A percentile compares a stretch with the other conserved stretches of the same genome.
These are phyloP conservation scores for Falco biarmicus DNA, from an alignment of 2,797 vertebrate genomes.

Conservation along the genomic window DNA sequence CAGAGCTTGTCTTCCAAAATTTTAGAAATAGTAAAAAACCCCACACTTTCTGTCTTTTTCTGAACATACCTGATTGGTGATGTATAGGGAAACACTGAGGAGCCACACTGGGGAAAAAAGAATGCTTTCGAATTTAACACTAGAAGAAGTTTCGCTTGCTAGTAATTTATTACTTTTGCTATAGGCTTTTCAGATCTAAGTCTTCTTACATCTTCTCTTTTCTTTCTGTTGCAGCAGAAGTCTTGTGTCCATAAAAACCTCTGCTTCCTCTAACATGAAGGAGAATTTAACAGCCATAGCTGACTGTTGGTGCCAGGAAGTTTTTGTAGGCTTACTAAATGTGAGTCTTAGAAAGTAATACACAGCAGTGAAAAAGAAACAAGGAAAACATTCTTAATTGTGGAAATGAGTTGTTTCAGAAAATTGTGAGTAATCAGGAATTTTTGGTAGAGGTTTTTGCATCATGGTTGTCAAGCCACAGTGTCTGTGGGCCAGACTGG, in stretches of 20 bases:
- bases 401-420: neutral
- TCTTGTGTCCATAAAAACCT: neutral
- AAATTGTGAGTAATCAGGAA: neutral
- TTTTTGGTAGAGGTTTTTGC: neutral
- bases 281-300: neutral
- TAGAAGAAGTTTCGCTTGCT: neutral
- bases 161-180: neutral
- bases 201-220: neutral
- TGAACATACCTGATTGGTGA: neutral
- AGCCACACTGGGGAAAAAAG: neutral
- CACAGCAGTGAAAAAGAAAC: neutral
- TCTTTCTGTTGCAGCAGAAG: neutral
- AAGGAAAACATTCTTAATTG: neutral
- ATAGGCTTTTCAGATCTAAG: neutral
- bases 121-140: neutral
- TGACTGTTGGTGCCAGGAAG: neutral
- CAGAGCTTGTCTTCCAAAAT: neutral
- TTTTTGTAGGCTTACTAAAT: neutral
- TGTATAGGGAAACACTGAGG: neutral
- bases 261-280: neutral
- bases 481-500: neutral
- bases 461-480: accelerated
- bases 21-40: neutral
- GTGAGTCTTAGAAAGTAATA: neutral
- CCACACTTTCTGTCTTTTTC: neutral